Percentiles rank a stretch among this genome's conserved stretches.
These are phyloP conservation scores for Apodemia hepburni DNA, from an alignment of 2,888 invertebrate species.

Conservation along the genomic window DNA sequence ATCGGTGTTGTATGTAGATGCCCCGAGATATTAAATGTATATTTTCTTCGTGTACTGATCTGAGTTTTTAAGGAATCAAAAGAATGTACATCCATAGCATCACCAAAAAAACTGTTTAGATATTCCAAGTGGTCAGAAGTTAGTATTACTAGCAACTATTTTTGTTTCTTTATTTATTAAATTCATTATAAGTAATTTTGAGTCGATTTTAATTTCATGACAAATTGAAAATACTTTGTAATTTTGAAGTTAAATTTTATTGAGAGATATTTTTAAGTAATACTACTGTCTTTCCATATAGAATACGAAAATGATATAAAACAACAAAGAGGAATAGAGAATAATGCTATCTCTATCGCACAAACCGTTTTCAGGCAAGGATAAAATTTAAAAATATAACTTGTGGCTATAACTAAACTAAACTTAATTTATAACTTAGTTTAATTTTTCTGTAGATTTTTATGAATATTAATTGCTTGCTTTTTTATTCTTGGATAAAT, in stretches of 20 bases:
- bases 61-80: neutral
- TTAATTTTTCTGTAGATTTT: too few species aligned
- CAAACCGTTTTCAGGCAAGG: too few species aligned
- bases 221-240: neutral
- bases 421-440: too few species aligned
- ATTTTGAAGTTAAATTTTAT: too few species aligned
- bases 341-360: neutral
- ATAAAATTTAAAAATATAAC: too few species aligned
- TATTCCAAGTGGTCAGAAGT: neutral
- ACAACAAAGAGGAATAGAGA: neutral
- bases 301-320: neutral
- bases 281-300: neutral
- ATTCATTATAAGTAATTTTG: neutral
- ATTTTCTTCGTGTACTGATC: neutral
- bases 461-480: too few species aligned
- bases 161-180: neutral
- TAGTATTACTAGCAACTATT: neutral
- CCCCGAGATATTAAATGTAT: neutral
- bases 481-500: too few species aligned
- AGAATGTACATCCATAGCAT: neutral
- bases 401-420: too few species aligned
- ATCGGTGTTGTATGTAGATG: neutral
- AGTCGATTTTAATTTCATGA: neutral
- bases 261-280: neutral
- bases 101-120: neutral